Conservation (phyloP, 2,113 vertebrate genomes). For the Scomber colias region DNA sequence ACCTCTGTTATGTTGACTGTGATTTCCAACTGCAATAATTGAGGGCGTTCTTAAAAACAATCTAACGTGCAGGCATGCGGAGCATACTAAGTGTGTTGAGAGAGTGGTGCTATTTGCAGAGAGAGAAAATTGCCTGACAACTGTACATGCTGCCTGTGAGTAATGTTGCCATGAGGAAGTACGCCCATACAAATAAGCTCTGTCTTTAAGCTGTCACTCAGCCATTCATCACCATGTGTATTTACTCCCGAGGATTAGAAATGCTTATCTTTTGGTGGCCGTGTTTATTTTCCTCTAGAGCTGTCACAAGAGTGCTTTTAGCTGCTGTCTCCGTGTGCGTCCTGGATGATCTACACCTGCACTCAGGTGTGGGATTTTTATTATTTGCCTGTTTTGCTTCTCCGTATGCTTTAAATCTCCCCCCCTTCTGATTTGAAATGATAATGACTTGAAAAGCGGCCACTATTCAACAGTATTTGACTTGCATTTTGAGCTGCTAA, state of each 20-base stretch:
- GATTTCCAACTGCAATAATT: constrained; percentile 53
- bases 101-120: constrained; percentile 62
- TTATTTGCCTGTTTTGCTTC: constrained; percentile 26
- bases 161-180: constrained; percentile 71
- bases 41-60: constrained; percentile 36
- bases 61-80: constrained; percentile 42
- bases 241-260: constrained; percentile 65
- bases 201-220: constrained; percentile 73
- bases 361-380: constrained; percentile 43
- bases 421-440: not conserved
- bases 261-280: constrained; percentile 59
- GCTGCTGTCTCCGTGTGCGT: constrained; percentile 14
- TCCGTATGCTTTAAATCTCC: constrained; percentile 21
- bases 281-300: constrained; percentile 65
- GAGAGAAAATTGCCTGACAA: constrained; percentile 66
- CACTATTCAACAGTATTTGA: constrained; percentile 20
- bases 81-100: constrained; percentile 35
- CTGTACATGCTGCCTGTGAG: constrained; percentile 58
- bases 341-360: constrained; percentile 27
- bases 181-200: constrained; percentile 65
- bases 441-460: constrained; percentile 14
- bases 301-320: constrained; percentile 48
- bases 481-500: constrained; percentile 9
- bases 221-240: constrained; percentile 63
- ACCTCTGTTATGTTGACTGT: not conserved